phyloP scores from a whole-genome alignment of 2,113 vertebrate genomes.

The Talpa occidentalis region DNA sequence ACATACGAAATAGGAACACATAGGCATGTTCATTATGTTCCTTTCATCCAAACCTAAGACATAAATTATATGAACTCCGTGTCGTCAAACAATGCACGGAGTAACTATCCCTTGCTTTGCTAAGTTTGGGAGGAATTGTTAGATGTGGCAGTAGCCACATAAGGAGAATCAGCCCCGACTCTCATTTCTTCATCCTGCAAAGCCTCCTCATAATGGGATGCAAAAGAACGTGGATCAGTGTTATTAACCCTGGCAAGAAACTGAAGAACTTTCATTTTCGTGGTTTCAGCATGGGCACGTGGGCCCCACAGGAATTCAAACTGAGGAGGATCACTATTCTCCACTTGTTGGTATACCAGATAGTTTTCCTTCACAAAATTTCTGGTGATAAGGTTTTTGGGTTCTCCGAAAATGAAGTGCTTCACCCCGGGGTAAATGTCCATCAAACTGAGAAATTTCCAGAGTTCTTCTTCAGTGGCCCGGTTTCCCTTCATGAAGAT shows the following conservation, averaged over 20 bases:
- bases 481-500: not conserved
- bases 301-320: not conserved
- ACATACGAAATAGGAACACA: not conserved
- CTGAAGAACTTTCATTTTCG: not conserved
- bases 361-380: conserved; percentile 6
- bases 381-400: not conserved
- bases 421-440: not conserved
- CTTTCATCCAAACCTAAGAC: not conserved
- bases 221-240: not conserved
- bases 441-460: not conserved
- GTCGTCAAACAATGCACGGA: not conserved
- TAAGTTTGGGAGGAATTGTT: not conserved
- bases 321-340: not conserved
- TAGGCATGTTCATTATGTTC: not conserved
- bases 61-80: not conserved
- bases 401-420: not conserved
- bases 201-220: not conserved
- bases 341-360: not conserved
- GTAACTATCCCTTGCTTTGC: not conserved
- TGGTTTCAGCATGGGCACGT: not conserved
- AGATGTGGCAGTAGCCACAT: fast-evolving
- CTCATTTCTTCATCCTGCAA: not conserved
- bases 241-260: not conserved
- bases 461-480: not conserved
- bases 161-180: not conserved